A percentile compares a stretch with the other conserved stretches of the same genome.
Conservation (phyloP, 2,797 vertebrate genomes). For the Microctenopoma lineatum region DNA sequence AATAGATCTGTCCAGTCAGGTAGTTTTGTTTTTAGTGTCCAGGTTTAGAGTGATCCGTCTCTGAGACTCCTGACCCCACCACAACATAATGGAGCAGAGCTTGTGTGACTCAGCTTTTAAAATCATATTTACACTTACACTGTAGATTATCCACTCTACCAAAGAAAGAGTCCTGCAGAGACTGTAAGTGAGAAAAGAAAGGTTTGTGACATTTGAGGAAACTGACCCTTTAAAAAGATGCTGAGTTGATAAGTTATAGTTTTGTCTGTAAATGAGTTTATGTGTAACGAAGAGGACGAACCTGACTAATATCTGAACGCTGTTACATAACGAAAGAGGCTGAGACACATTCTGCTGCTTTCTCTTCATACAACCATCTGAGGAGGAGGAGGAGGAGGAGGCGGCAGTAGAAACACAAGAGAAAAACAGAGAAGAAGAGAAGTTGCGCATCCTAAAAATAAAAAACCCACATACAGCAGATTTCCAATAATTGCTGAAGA, state of each 20-base stretch:
- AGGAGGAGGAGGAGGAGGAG: conserved; percentile 17
- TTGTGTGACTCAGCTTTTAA: not conserved
- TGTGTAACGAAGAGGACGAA: not conserved
- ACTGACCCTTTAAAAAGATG: not conserved
- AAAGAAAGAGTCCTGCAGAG: not conserved
- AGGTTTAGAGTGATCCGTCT: not conserved
- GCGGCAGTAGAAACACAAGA: not conserved
- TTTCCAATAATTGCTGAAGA: not conserved
- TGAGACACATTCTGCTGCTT: conserved; percentile 16
- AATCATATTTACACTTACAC: no score
- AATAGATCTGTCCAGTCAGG: not conserved
- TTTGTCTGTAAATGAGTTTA: not conserved
- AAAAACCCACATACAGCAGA: not conserved
- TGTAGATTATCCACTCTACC: not conserved
- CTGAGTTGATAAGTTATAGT: not conserved
- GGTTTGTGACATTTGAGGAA: not conserved
- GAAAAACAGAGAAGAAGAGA: not conserved
- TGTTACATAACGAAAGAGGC: conserved; percentile 25
- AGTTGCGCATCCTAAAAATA: not conserved
- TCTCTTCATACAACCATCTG: conserved; percentile 24
- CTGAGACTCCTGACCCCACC: not conserved
- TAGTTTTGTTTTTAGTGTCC: not conserved
- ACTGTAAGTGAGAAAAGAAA: not conserved
- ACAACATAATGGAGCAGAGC: not conserved
- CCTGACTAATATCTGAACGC: conserved; percentile 38